Base-by-base conservation (phyloP, 2,113 vertebrate species). In the Tylochromis polylepis region DNA sequence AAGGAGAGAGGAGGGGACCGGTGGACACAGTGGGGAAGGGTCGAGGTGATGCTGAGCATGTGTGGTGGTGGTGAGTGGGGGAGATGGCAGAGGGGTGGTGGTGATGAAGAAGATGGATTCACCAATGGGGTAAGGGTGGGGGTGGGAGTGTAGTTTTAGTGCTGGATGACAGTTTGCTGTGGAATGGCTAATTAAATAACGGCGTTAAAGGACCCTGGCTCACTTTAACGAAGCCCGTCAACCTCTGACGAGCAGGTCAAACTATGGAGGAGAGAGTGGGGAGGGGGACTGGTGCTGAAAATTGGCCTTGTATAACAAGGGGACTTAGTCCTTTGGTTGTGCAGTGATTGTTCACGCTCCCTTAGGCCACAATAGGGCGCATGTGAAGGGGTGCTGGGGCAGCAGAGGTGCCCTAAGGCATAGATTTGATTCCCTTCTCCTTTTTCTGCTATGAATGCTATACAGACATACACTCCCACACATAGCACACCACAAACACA, bases 261-360 rank as follows among this genome's bases (percentile, higher is more conserved):
- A 86, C 79, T 62, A 46, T 20, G 78, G 86, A 94, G 92, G 90
- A 89, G 95, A 95, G 95, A 95, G 93, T 90, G 90, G 89, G 41
- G 38, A 27, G 93, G 91, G 89, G 95, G 91, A 83, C 83, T 43
- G 90, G 85, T 90, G 91, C 91, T 87, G 91, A 95, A 96, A 97
- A 97, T 97, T 97, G 96, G 96, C 93, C 96, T 97, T 98, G 97
- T 97, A 96, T 96, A 97, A 97, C 97, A 98, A 97, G 97, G 93
- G 95, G 96, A 94, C 97, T 97, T 97, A 97, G 97, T 96, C 96
- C 96, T 97, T 97, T 96, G 96, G 96, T 96, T 97, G 96, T 97
- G 96, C 96, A 96, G 95, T 96, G 95, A 97, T 97, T 97, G 96
- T 97, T 97, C 97, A 98, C 97, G 97, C 97, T 97, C 97, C 97